Conservation (phyloP, 2,888 invertebrate genomes). For the Brassicogethes aeneus region DNA sequence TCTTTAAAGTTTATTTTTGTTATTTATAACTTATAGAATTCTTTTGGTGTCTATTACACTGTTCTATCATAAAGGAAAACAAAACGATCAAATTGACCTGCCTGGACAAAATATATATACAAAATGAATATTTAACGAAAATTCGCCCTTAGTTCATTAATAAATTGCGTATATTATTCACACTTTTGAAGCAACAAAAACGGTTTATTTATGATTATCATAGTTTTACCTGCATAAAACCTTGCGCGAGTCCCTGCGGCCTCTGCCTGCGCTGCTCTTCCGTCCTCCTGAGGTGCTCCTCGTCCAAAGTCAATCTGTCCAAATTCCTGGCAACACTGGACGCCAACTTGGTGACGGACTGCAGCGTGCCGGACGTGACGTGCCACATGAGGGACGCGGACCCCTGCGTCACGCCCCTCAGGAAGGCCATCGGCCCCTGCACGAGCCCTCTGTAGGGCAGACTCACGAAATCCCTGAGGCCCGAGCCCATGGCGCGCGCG, state of each 20-base stretch:
- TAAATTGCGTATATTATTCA: too few species aligned
- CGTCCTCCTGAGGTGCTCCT: slow-evolving; percentile 73
- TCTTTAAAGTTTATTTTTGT: too few species aligned
- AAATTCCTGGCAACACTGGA: slow-evolving; percentile 88
- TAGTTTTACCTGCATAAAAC: slow-evolving; percentile 54
- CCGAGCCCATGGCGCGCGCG: slow-evolving; percentile 77
- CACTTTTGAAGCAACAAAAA: too few species aligned
- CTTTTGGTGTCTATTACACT: too few species aligned
- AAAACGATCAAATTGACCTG: too few species aligned
- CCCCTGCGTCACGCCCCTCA: slow-evolving; percentile 54
- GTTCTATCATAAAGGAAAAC: too few species aligned
- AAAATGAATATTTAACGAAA: too few species aligned
- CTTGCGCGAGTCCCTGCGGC: slow-evolving; percentile 76
- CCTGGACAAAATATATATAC: too few species aligned
- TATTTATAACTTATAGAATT: too few species aligned
- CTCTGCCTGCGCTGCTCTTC: slow-evolving; percentile 71
- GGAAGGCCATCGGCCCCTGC: slow-evolving; percentile 73
- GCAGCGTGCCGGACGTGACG: slow-evolving; percentile 73
- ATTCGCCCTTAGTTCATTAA: too few species aligned
- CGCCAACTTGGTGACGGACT: slow-evolving; percentile 85
- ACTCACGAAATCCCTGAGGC: slow-evolving; percentile 78
- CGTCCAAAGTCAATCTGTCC: slow-evolving; percentile 80
- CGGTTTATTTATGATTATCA: slow-evolving; percentile 2
- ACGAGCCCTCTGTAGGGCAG: slow-evolving; percentile 73
- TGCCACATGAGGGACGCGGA: slow-evolving; percentile 71